Evolutionary conservation across 2,113 vertebrate species (phyloP).

Genomic region (Tragelaphus imberbis): DNA sequence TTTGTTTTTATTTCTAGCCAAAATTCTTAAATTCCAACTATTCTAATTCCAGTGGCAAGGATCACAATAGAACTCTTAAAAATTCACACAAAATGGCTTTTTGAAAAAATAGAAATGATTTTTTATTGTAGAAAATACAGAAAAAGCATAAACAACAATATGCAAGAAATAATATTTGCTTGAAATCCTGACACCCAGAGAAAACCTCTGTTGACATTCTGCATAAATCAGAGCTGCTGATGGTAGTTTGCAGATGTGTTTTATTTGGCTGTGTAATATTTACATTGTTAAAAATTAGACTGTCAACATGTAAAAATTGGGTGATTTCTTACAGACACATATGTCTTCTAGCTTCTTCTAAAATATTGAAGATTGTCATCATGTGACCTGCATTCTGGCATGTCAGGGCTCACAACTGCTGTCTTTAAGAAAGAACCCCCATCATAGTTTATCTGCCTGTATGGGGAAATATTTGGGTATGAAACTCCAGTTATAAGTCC

Average conservation of each 20-base stretch:
- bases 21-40: not conserved
- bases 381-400: not conserved
- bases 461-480: not conserved
- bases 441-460: not conserved
- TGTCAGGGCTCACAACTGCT: not conserved
- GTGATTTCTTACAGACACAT: not conserved
- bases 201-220: not conserved
- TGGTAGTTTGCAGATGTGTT: not conserved
- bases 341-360: not conserved
- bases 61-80: not conserved
- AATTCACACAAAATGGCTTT: not conserved
- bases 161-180: not conserved
- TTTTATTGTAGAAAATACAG: not conserved
- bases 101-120: not conserved
- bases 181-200: not conserved
- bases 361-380: not conserved
- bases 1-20: conserved; percentile 15
- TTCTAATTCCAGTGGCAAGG: not conserved
- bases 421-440: not conserved
- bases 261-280: not conserved
- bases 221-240: not conserved
- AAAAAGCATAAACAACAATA: not conserved
- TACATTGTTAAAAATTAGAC: not conserved
- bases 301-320: not conserved
- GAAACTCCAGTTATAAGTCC: not conserved